phyloP scores from a whole-genome alignment of 2,888 invertebrate species.

The Phyllotreta cruciferae region DNA sequence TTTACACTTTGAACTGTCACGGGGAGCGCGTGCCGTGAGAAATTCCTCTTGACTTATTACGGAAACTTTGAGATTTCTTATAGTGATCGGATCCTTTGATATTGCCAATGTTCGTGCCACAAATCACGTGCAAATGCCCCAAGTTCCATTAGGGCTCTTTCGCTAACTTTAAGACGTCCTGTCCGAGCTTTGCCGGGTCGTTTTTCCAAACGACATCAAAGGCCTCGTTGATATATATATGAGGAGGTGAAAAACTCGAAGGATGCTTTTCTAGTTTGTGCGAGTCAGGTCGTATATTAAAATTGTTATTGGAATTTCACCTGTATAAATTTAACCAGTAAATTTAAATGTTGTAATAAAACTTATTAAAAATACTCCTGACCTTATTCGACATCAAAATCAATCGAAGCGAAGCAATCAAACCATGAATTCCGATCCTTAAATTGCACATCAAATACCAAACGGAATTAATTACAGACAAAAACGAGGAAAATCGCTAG shows the following conservation, averaged over 20 bases:
- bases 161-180: slow-evolving; percentile 35
- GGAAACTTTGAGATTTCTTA: slow-evolving; percentile 49
- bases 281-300: slow-evolving; percentile 31
- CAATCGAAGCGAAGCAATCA: background rate
- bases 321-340: slow-evolving; percentile 3
- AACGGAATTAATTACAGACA: slow-evolving; percentile 18
- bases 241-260: slow-evolving; percentile 33
- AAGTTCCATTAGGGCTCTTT: slow-evolving; percentile 41
- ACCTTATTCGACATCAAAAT: background rate
- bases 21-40: slow-evolving; percentile 46
- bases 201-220: slow-evolving; percentile 35
- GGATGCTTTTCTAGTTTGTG: slow-evolving; percentile 27
- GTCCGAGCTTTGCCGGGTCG: slow-evolving; percentile 29
- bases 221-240: slow-evolving; percentile 27
- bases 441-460: slow-evolving; percentile 15
- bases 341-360: background rate
- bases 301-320: slow-evolving; percentile 33
- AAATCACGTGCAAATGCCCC: slow-evolving; percentile 46
- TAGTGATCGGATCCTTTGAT: slow-evolving; percentile 46
- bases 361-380: slow-evolving; percentile 1
- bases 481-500: slow-evolving; percentile 9
- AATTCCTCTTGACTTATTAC: slow-evolving; percentile 51
- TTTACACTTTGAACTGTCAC: slow-evolving; percentile 47
- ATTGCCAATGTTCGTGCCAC: slow-evolving; percentile 42
- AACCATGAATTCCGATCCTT: background rate